Base-by-base conservation (phyloP, 2,797 vertebrate species). In the Propithecus perrieri region DNA sequence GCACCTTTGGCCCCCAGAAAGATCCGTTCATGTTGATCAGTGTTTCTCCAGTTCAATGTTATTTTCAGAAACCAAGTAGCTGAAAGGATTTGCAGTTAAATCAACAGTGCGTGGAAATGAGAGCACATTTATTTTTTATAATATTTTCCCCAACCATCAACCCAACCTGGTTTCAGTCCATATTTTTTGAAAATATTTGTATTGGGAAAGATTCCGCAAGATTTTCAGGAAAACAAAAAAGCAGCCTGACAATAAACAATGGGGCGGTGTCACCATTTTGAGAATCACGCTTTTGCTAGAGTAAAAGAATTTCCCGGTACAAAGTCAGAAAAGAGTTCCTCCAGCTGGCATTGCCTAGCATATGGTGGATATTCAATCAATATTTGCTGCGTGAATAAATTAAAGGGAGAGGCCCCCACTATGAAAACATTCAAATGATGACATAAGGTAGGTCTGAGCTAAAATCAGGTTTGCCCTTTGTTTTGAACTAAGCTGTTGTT, bases 151-250 rank as follows among this genome's bases (percentile, higher is more conserved):
- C 9, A 38, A 69, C 65, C 46, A 35, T 92, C 80, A 61, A 43
- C 50, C 46, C 28, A 91, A 75, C 46, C 50, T 85, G 33, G 48
- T 85, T 90, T 95, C 43, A 63, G 30, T 53, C 65, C 24, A 2
- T 69, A 61, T 61, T 93, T 96, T 85, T 76, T 59, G 46, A 75
- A 90, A 84, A 61, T 85, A 86, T 35, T 92, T 95, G 53, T 87
- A 61, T 86, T 57, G 76, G 92, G 79, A 75, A 96, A 94, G 84
- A 97, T 88, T 95, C 72, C 30, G 7, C 55, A 81, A 85, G 80
- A 90, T 81, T 59, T 92, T 61, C 80, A 57, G 3, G 57, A 59
- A 6, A n/a, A 50, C 84, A 41, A n/a, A 78, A n/a, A 74, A 50
- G n/a, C n/a, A 95, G 14, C 38, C 48, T 38, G 43, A n/a, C 4